Percentiles rank a stretch among this genome's conserved stretches.
phyloP scores from a whole-genome alignment of 2,888 invertebrate genomes.

The Ephialtes manifestator region DNA sequence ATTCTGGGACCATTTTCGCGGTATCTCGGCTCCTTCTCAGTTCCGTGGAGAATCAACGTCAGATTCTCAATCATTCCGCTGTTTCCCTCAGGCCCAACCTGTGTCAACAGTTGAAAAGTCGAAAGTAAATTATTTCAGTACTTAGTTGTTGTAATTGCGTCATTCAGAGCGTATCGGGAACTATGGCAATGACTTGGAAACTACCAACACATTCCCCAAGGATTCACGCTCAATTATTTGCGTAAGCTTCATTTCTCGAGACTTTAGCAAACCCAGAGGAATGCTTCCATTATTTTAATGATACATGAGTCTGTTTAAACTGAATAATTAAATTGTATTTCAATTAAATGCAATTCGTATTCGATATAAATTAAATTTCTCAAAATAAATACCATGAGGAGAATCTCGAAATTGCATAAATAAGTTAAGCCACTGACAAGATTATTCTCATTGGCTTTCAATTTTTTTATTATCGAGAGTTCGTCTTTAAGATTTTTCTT shows the following conservation, averaged over 20 bases:
- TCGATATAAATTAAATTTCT: too few relatives aligned
- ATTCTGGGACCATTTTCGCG: constrained; percentile 88
- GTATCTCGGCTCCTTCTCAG: constrained; percentile 89
- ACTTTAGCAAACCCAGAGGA: too few relatives aligned
- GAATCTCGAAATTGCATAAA: too few relatives aligned
- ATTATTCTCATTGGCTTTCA: too few relatives aligned
- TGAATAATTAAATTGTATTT: too few relatives aligned
- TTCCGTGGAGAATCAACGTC: constrained; percentile 91
- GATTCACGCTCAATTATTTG: constrained; percentile 36
- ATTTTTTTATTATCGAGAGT: too few relatives aligned
- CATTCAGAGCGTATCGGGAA: not conserved
- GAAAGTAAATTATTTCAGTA: not conserved
- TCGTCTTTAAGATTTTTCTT: too few relatives aligned
- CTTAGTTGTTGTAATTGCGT: not conserved
- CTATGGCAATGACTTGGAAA: not conserved
- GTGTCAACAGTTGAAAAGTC: constrained; percentile 58
- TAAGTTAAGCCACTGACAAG: too few relatives aligned
- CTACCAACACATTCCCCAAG: not conserved
- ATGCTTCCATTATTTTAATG: too few relatives aligned
- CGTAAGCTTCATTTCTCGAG: not conserved
- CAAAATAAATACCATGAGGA: too few relatives aligned
- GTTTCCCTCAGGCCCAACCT: constrained; percentile 86
- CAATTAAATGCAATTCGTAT: too few relatives aligned
- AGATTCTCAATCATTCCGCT: constrained; percentile 88
- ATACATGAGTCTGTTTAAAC: too few relatives aligned